Evolutionary conservation across 2,888 invertebrate species (phyloP), one percentile per base, ranked within the genome.

Genomic region (Exocentrus adspersus): DNA sequence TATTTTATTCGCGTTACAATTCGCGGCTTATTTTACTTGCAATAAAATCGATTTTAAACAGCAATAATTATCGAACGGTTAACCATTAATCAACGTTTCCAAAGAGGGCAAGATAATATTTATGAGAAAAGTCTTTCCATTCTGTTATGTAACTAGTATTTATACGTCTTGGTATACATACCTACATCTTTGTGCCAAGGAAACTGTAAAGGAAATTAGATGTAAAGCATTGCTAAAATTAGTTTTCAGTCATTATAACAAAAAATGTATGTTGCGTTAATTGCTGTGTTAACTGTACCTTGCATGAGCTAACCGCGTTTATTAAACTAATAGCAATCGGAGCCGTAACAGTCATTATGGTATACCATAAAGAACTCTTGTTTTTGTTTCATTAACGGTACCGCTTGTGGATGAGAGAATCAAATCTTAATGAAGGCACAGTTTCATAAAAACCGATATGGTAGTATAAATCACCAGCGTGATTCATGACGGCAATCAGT

Each of bases 371-470:
- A 14, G 52, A 17, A 37, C 30, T 52, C 17, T 21, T 17, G 17
- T 53, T 41, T 37, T 53, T 53, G 24, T 21, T 53, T 41, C 42
- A 41, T 53, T 53, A 53, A 41, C 53, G 53, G 53, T 42, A 53
- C 10, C 9, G 53, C 10, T 28, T 5, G 19, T 19, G 53, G 16
- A 37, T 37, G 19, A 21, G 7, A 24, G 30, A 20, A 32, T 32
- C 10, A 51, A 51, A 37, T 7, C 2, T 17, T 51, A 51, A 51
- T 30, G 12, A 30, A 12, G 37, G 19, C 17, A 17, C 10, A 17
- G 48, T 48, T 48, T 24, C 19, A 48, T 20, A 7, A 48, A 48
- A 24, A n/a, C n/a, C n/a, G n/a, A 21, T 12, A 28, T 48, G 24
- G 10, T 28, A 48, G 12, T 42, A 42, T 48, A 48, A 48, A n/a